These are phyloP conservation scores for Caenorhabditis sp. DNA, from an alignment of 2,888 invertebrate species.

Conservation along the genomic window DNA sequence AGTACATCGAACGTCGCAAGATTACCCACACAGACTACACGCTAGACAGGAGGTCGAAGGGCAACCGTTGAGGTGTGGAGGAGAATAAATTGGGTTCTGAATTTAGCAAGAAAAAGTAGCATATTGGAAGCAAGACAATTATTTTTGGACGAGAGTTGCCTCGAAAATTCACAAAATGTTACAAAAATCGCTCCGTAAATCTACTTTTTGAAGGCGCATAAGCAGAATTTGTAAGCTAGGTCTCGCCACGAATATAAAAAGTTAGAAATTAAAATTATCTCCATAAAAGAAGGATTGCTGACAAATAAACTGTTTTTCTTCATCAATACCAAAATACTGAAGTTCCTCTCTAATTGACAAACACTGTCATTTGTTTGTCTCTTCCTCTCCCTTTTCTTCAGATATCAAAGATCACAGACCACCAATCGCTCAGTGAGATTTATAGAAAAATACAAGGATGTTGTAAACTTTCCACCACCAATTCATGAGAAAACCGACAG, in stretches of 20 bases:
- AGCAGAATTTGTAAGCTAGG: not conserved
- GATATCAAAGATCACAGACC: constrained; percentile 44
- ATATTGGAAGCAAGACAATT: too few species aligned
- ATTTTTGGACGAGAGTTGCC: too few species aligned
- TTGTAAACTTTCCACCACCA: constrained; percentile 3
- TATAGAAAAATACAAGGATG: constrained; percentile 15
- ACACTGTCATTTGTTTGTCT: constrained; percentile 15
- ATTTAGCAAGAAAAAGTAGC: too few species aligned
- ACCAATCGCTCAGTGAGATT: constrained; percentile 13
- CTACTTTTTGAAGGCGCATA: not conserved
- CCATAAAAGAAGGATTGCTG: too few species aligned
- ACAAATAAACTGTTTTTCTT: not conserved
- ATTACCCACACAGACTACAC: constrained; percentile 34
- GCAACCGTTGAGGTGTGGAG: not conserved
- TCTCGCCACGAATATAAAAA: not conserved
- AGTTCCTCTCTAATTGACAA: not conserved
- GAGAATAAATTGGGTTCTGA: too few species aligned
- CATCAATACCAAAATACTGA: not conserved
- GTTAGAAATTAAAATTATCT: not conserved
- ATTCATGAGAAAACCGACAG: not conserved
- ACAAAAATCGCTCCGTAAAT: not conserved
- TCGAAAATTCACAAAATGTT: too few species aligned
- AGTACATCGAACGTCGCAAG: constrained; percentile 48
- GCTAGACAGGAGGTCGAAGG: constrained; percentile 5
- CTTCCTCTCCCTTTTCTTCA: not conserved